Evolutionary conservation across 2,888 invertebrate species (phyloP).

Genomic region (Chloroclystis v-ata): DNA sequence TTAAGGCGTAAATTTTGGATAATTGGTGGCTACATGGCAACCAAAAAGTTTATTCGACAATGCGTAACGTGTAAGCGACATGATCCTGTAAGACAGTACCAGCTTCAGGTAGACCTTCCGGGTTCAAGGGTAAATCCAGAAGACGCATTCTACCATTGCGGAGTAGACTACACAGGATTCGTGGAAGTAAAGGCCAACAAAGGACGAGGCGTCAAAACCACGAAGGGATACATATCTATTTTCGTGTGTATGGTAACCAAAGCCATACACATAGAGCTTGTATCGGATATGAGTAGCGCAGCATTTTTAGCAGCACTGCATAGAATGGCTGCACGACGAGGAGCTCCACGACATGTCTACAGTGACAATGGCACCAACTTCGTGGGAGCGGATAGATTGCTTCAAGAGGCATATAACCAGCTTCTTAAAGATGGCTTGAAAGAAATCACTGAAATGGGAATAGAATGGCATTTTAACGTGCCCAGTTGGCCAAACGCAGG

Average conservation of each 20-base stretch:
- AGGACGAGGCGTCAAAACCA: too few species aligned
- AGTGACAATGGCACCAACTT: too few species aligned
- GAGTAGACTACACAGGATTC: too few species aligned
- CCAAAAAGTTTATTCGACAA: not conserved
- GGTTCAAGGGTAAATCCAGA: too few species aligned
- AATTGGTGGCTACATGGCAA: not conserved
- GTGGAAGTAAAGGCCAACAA: too few species aligned
- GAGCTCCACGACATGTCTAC: too few species aligned
- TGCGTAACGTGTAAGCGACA: not conserved
- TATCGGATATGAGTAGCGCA: slow-evolving; percentile 29
- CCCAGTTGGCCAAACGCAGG: not conserved
- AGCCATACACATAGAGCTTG: slow-evolving; percentile 33
- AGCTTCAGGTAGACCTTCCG: too few species aligned
- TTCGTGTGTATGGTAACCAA: slow-evolving; percentile 29
- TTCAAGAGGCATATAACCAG: slow-evolving; percentile 17
- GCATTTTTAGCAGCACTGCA: slow-evolving; percentile 30
- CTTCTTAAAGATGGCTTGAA: too few species aligned
- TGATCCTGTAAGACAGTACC: not conserved
- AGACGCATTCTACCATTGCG: too few species aligned
- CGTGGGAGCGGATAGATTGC: too few species aligned
- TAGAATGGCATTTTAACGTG: not conserved
- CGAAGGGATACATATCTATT: too few species aligned
- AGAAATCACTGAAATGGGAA: not conserved
- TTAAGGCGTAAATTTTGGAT: not conserved
- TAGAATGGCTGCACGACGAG: too few species aligned